These are phyloP conservation scores for Octopus sinensis DNA, from an alignment of 1,140 invertebrate species.

Conservation along the genomic window DNA sequence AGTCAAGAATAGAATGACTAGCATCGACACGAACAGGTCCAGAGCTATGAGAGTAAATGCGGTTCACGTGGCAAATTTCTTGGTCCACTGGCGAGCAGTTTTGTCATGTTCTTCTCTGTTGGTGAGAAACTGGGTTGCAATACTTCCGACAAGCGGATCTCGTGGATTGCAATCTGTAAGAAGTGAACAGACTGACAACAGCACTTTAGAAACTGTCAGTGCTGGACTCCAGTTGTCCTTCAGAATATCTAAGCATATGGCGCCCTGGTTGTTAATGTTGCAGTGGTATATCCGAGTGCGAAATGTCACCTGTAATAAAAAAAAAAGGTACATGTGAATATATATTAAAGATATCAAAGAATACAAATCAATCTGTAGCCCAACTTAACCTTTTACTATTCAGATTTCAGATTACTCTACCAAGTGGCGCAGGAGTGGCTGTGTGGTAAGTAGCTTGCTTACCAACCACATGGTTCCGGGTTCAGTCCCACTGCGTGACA, in stretches of 20 bases:
- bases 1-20: no score
- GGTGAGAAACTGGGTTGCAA: constrained; percentile 95
- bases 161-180: constrained; percentile 69
- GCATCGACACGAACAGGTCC: no score
- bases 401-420: no score
- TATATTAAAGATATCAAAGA: no score
- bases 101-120: constrained; percentile 97
- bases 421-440: no score
- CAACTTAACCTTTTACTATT: no score
- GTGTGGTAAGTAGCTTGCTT: no score
- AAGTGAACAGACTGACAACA: constrained; percentile 76
- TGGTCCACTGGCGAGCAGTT: constrained; percentile 96
- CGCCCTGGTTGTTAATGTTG: constrained; percentile 58
- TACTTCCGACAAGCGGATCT: constrained; percentile 95
- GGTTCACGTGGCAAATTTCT: constrained; percentile 86
- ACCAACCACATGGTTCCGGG: no score
- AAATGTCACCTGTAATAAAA: constrained; percentile 79
- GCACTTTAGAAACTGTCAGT: constrained; percentile 60
- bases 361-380: no score
- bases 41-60: no score
- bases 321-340: background rate
- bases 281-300: constrained; percentile 62
- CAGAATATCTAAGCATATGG: constrained; percentile 58
- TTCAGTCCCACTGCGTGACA: no score
- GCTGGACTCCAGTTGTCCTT: constrained; percentile 58